Evolutionary conservation across 2,113 vertebrate species (phyloP), one percentile per base, ranked within the genome.

Genomic region (Thalassoma bifasciatum): DNA sequence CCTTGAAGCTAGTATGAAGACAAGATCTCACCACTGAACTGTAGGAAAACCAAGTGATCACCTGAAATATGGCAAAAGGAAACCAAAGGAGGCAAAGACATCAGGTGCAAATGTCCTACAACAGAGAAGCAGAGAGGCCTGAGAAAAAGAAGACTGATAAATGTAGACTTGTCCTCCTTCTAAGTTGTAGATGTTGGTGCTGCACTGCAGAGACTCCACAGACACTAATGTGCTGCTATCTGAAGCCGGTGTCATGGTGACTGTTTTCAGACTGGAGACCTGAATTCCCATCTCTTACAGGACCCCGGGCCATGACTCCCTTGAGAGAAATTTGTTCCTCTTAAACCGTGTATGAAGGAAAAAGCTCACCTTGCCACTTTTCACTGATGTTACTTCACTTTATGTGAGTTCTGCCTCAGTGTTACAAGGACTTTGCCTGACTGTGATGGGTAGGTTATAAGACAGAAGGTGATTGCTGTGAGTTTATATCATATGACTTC

Each of bases 361-460:
- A 59, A 30, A 54, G 23, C 21, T 46, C 60, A 21, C 38, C 8
- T 22, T 34, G 8, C 21, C 50, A 14, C 34, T 68, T 59, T 30
- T 42, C 14, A 36, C n/a, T 52, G 23, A 65, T 56, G 30, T 36
- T 59, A 64, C 66, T 71, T 65, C 6, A 19, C 38, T 74, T 66
- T 50, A 67, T 71, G 38, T 10, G 30, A 72, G 37, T 19, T 63
- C 59, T 47, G 52, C 64, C 46, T 38, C 46, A 19, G n/a, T 13
- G 2, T 64, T 17, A 49, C 63, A 24, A 19, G 46, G 26, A 62
- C 54, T 49, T 13, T 37, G 49, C 66, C 36, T 34, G 47, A 17
- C 53, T 58, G 21, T 40, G 57, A 36, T 13, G 63, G 66, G 9
- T 36, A 42, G 23, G 19, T 51, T 73, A 30, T 37, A 16, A 50